Evolutionary conservation across 1,140 invertebrate species (phyloP).

Genomic region (Dreissena polymorpha): DNA sequence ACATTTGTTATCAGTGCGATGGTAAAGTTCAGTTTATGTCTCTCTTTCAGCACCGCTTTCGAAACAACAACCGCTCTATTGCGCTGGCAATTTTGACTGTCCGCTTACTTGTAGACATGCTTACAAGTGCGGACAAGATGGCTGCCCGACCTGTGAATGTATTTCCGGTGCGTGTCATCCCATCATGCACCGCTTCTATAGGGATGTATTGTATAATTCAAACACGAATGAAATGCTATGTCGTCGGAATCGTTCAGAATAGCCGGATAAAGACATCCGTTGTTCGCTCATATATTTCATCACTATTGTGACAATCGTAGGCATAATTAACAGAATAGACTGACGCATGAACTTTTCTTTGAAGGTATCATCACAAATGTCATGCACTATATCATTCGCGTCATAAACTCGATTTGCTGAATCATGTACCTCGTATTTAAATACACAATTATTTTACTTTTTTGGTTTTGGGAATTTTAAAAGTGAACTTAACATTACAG

Average conservation of each 20-base stretch:
- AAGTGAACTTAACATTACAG: too few species aligned
- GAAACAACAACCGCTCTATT: slow-evolving; percentile 6
- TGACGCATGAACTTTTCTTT: not conserved
- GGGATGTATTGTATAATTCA: slow-evolving; percentile 15
- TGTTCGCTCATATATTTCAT: not conserved
- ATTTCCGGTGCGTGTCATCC: slow-evolving; percentile 45
- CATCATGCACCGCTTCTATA: slow-evolving; percentile 39
- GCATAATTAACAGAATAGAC: not conserved
- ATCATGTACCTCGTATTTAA: not conserved
- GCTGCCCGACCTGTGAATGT: slow-evolving; percentile 48
- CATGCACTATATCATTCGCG: not conserved
- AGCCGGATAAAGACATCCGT: too few species aligned
- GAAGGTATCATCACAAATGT: not conserved
- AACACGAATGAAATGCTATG: not conserved
- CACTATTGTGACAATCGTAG: not conserved
- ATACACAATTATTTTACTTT: not conserved
- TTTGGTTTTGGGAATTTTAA: too few species aligned
- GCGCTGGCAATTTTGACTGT: slow-evolving; percentile 25
- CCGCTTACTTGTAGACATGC: slow-evolving; percentile 16
- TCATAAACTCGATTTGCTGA: not conserved
- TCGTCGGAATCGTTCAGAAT: not conserved
- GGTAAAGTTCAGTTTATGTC: not conserved
- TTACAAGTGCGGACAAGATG: slow-evolving; percentile 44
- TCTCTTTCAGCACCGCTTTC: not conserved
- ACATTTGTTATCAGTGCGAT: not conserved